phyloP scores from a whole-genome alignment of 1,140 invertebrate species.

The Camponotus pennsylvanicus region DNA sequence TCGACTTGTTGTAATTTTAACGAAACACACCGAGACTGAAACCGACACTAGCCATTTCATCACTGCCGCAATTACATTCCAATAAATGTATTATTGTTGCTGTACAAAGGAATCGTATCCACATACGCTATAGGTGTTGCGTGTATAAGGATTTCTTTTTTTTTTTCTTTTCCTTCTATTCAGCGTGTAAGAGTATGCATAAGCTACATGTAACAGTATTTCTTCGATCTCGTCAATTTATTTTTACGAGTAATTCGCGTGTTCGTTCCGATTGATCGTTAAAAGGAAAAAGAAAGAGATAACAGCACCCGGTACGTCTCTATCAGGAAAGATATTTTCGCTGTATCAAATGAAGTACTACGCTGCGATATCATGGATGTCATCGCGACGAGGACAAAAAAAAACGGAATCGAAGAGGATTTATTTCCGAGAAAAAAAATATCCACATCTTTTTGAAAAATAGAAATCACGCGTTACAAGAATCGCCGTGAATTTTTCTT shows the following conservation, averaged over 20 bases:
- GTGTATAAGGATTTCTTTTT: conserved; percentile 19
- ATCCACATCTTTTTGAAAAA: conserved; percentile 4
- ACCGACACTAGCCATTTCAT: background rate
- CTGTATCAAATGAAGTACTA: background rate
- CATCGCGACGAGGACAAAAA: background rate
- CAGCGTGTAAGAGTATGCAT: conserved; percentile 27
- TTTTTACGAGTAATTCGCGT: conserved; percentile 22
- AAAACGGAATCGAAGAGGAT: background rate
- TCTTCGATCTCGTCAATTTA: conserved; percentile 2
- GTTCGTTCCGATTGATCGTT: conserved; percentile 7
- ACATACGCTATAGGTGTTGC: conserved; percentile 32
- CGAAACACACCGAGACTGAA: conserved; percentile 29
- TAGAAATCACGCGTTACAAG: background rate
- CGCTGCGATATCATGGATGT: background rate
- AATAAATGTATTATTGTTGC: conserved; percentile 53
- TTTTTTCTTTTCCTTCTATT: conserved; percentile 26
- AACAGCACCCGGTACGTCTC: background rate
- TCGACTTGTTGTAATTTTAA: conserved; percentile 37
- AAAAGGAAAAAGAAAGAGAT: background rate
- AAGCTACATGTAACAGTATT: conserved; percentile 8
- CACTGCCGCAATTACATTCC: conserved; percentile 61
- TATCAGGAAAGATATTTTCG: conserved; percentile 1
- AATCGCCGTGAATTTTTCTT: background rate
- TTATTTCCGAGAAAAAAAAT: background rate
- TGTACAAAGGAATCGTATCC: too few species aligned